A percentile compares a stretch with the other conserved stretches of the same genome.
Conservation (phyloP, 2,113 vertebrate species). For the Alexandromys fortis region DNA sequence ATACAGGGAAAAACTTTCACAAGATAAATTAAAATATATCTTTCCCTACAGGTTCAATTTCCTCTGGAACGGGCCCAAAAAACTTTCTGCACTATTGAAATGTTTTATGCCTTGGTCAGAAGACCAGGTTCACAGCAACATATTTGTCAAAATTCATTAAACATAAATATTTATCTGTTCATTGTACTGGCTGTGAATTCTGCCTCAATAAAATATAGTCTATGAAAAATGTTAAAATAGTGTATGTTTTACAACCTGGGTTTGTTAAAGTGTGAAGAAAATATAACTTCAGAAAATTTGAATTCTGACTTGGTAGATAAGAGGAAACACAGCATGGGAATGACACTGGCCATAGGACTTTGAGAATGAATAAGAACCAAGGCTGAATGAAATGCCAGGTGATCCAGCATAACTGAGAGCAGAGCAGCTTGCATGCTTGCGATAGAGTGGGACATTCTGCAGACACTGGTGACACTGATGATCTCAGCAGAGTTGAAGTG, state of each 20-base stretch:
- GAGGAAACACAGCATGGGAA: background rate
- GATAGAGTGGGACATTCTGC: too few species aligned
- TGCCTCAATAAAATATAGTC: background rate
- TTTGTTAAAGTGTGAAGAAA: background rate
- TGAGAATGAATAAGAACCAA: background rate
- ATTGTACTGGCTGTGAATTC: background rate
- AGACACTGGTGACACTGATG: too few species aligned
- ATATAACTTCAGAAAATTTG: background rate
- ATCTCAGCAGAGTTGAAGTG: background rate
- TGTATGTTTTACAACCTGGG: background rate
- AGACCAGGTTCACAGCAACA: background rate
- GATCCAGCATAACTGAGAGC: background rate
- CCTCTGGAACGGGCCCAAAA: background rate
- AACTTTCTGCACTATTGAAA: background rate
- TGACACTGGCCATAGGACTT: background rate
- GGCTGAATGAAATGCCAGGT: background rate
- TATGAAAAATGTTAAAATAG: background rate
- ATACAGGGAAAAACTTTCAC: background rate
- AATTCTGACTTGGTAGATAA: background rate
- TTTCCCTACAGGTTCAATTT: background rate
- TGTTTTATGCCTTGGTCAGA: background rate
- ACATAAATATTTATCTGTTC: background rate
- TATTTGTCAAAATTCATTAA: conserved; percentile 6
- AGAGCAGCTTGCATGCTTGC: background rate
- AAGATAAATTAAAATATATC: background rate